phyloP scores from a whole-genome alignment of 1,140 invertebrate species.

The Halesus radiatus region DNA sequence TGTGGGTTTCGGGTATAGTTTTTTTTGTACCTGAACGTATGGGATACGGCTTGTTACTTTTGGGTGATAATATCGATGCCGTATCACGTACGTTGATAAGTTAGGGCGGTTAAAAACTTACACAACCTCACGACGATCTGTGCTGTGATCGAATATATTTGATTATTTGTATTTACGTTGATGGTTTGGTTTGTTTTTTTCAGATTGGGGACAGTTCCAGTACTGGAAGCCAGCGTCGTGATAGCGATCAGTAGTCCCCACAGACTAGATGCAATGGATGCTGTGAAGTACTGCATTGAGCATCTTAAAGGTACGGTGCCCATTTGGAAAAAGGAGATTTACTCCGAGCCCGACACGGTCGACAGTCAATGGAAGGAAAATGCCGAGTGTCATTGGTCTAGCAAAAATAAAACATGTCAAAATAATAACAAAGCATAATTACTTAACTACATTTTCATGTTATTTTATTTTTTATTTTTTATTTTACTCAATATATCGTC shows the following conservation, averaged over 20 bases:
- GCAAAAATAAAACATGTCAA: constrained; percentile 17
- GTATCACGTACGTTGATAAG: too few species aligned
- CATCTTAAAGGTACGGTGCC: constrained; percentile 89
- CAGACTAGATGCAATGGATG: constrained; percentile 84
- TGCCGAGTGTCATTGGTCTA: constrained; percentile 81
- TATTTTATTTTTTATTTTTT: too few species aligned
- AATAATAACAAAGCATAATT: background rate
- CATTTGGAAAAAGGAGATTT: constrained; percentile 98
- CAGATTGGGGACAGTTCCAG: constrained; percentile 87
- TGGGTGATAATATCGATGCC: too few species aligned
- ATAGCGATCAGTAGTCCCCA: constrained; percentile 93
- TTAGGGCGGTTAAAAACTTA: too few species aligned
- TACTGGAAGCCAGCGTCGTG: constrained; percentile 89
- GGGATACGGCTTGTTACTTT: too few species aligned
- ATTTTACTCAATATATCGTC: too few species aligned
- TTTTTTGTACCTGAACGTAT: too few species aligned
- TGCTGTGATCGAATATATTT: too few species aligned
- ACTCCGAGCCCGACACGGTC: constrained; percentile 72
- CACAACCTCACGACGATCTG: too few species aligned
- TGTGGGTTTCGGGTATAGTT: too few species aligned
- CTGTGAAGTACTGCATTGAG: constrained; percentile 88
- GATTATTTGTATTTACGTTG: too few species aligned
- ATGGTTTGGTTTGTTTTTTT: constrained; percentile 52
- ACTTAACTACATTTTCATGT: too few species aligned
- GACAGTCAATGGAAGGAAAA: constrained; percentile 82